phyloP scores from a whole-genome alignment of 2,797 vertebrate genomes.

The Mormyrus hasselquistii region DNA sequence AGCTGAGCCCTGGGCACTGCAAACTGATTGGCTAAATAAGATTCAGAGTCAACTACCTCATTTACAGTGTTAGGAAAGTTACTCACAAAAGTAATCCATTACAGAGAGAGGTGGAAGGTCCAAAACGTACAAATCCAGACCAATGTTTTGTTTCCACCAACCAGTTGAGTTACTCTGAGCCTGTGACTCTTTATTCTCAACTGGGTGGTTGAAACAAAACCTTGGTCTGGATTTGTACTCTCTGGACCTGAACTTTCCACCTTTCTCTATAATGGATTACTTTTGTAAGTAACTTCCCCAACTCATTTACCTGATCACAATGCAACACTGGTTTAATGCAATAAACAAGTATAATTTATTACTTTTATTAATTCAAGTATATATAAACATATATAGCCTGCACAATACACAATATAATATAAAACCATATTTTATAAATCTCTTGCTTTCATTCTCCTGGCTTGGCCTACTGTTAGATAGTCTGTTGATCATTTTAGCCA shows the following conservation, averaged over 20 bases:
- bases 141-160: neutral
- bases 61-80: neutral
- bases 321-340: neutral
- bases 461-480: neutral
- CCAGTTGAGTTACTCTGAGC: neutral
- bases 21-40: neutral
- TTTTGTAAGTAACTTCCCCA: neutral
- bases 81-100: neutral
- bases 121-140: neutral
- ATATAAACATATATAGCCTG: neutral
- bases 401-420: neutral
- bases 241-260: neutral
- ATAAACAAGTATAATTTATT: neutral
- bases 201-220: neutral
- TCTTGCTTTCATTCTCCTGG: neutral
- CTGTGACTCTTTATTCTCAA: neutral
- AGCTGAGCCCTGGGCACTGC: neutral
- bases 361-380: neutral
- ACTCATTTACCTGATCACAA: neutral
- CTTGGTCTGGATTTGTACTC: neutral
- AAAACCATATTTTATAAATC: neutral
- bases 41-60: neutral
- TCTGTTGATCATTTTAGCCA: neutral
- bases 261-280: neutral
- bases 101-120: neutral